Conservation (phyloP, 2,113 vertebrate species). For the Hipposideros armiger region DNA sequence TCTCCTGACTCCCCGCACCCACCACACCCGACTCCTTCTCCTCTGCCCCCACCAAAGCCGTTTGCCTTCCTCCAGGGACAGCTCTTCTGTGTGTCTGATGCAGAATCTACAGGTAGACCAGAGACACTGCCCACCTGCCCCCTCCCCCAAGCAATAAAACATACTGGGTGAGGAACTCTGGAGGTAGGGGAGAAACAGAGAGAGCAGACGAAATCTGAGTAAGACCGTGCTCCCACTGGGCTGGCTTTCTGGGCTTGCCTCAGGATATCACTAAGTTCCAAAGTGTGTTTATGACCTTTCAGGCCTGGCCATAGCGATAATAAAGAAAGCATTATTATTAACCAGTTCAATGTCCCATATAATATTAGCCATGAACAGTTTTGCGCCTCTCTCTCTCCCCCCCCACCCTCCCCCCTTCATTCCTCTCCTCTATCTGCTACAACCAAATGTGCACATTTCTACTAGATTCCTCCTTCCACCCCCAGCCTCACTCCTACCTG, state of each 20-base stretch:
- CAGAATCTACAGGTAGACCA: not conserved
- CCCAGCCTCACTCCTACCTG: not conserved
- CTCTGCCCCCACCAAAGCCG: not conserved
- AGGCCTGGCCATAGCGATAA: slow-evolving; percentile 1
- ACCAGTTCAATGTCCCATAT: slow-evolving; percentile 23
- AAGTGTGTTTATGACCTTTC: slow-evolving; percentile 3
- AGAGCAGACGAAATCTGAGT: not conserved
- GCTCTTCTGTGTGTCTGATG: not conserved
- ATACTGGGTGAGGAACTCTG: not conserved
- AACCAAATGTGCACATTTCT: not conserved
- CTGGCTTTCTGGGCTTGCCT: not conserved
- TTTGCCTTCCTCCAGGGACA: not conserved
- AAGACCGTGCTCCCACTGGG: not conserved
- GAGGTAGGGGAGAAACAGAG: not conserved
- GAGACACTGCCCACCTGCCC: not conserved
- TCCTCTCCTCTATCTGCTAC: not conserved
- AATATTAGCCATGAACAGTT: not conserved
- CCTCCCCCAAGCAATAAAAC: not conserved
- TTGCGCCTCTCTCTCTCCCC: not conserved
- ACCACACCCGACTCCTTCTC: not conserved
- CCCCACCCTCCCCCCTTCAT: not conserved
- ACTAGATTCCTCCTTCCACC: not conserved
- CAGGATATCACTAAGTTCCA: not conserved
- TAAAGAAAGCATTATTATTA: slow-evolving; percentile 24
- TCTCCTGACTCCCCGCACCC: not conserved